Percentiles rank a stretch among this genome's conserved stretches.
Conservation (phyloP, 2,797 vertebrate species). For the Corythornis leucogaster region DNA sequence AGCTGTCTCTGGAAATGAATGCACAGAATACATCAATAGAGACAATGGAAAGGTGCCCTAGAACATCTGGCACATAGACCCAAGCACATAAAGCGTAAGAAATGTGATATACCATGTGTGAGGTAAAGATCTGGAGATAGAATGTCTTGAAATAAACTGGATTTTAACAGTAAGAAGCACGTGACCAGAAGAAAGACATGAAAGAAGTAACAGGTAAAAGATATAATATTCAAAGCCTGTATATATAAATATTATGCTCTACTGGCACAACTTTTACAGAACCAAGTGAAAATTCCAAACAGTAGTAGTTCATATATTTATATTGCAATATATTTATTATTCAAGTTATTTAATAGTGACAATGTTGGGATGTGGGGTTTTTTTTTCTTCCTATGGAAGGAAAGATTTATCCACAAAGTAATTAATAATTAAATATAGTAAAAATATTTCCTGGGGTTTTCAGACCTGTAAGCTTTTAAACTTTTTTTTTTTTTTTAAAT, state of each 20-base stretch:
- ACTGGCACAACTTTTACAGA: neutral
- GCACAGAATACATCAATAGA: neutral
- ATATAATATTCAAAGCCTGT: neutral
- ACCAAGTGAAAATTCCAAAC: neutral
- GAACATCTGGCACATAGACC: slow-evolving; percentile 18
- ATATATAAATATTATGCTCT: neutral
- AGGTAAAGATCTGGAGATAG: slow-evolving; percentile 19
- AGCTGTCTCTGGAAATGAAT: neutral
- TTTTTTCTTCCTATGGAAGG: neutral
- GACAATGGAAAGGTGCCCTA: neutral
- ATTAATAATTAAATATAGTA: neutral
- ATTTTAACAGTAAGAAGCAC: neutral
- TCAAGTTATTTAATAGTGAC: neutral
- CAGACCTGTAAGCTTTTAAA: neutral
- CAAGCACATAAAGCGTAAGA: neutral
- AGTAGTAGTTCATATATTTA: neutral
- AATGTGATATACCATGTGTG: slow-evolving; percentile 12
- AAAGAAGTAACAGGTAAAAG: neutral
- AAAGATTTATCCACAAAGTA: neutral
- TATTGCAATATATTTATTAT: neutral
- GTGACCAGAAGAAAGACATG: neutral
- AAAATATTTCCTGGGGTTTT: neutral
- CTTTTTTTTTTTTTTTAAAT: neutral
- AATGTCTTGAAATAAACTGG: neutral
- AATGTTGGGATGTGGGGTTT: neutral